Evolutionary conservation across 2,113 vertebrate species (phyloP), one percentile per base, ranked within the genome.

Genomic region (Chascanopsetta lugubris): DNA sequence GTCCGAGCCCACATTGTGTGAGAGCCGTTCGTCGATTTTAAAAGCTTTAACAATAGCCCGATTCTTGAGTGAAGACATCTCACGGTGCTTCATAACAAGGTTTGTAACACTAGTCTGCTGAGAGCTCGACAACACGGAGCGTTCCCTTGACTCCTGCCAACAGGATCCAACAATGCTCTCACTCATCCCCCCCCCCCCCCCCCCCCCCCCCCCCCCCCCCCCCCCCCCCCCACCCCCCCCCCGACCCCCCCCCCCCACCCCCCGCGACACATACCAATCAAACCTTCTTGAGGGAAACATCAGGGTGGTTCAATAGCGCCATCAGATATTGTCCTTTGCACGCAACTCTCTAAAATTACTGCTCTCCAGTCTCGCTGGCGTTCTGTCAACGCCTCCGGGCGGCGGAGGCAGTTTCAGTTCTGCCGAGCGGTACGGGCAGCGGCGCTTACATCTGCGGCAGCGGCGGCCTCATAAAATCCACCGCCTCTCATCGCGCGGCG

Each of bases 301-400:
- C 61, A 62, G 67, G 75, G 77, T 22, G 68, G 66, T 79, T 61
- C 40, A 53, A 54, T 61, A 66, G 53, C 54, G 72, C 64, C 69
- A 64, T 40, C 6, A 77, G 63, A 40, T 66, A 80, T 69, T 77
- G 61, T 83, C 27, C 70, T 49, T 84, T 85, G 82, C 85, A 89
- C 67, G 73, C 80, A 86, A 86, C 53, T 73, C 53, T 73, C 71
- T 77, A 48, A 84, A 87, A 84, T 86, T 61, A 84, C 59, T 61
- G 56, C 60, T 62, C 40, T 79, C 22, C 53, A 36, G 40, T 66
- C 21, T 55, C 42, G 17, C 56, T 77, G 84, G 72, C 47, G 50
- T 24, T n/a, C 22, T 11, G 46, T 76, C 77, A 76, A 79, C 43
- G 66, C 68, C 89, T 83, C 54, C 34, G 55, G 79, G 87, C 62